A percentile compares a stretch with the other conserved stretches of the same genome.
These are phyloP conservation scores for Siniperca chuatsi DNA, from an alignment of 2,113 vertebrate species.

Conservation along the genomic window DNA sequence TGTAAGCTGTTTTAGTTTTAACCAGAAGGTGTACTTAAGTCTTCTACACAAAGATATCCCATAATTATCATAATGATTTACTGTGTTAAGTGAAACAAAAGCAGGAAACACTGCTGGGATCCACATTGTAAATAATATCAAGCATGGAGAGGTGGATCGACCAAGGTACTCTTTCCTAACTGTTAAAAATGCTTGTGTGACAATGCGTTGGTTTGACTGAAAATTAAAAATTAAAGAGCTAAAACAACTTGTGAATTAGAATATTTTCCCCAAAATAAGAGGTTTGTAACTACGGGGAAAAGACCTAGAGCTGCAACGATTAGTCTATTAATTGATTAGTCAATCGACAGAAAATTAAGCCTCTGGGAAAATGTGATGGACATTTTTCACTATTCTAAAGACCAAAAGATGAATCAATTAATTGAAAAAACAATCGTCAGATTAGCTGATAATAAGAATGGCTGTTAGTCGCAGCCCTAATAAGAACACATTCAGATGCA, in stretches of 20 bases:
- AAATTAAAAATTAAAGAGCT: neutral
- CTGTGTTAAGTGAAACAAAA: neutral
- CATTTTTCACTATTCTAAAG: neutral
- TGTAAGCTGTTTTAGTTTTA: neutral
- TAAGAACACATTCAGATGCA: neutral
- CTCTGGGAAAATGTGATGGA: too few species aligned
- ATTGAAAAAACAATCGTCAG: neutral
- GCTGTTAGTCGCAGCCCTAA: neutral
- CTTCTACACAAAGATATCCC: neutral
- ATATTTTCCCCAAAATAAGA: neutral
- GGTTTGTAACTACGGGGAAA: neutral
- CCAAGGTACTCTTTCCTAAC: neutral
- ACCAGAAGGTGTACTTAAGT: conserved; percentile 7
- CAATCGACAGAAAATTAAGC: neutral
- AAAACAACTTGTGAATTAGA: neutral
- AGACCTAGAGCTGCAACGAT: neutral
- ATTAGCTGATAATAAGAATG: neutral
- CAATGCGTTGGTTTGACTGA: neutral
- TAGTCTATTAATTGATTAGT: too few species aligned
- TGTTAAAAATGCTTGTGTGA: neutral
- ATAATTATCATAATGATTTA: neutral
- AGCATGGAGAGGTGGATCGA: neutral
- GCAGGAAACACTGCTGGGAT: neutral
- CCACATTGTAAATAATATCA: neutral
- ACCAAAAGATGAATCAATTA: neutral